Evolutionary conservation across 2,797 vertebrate genomes (phyloP), one percentile per base, ranked within the genome.

Genomic region (Macrochelys suwanniensis): DNA sequence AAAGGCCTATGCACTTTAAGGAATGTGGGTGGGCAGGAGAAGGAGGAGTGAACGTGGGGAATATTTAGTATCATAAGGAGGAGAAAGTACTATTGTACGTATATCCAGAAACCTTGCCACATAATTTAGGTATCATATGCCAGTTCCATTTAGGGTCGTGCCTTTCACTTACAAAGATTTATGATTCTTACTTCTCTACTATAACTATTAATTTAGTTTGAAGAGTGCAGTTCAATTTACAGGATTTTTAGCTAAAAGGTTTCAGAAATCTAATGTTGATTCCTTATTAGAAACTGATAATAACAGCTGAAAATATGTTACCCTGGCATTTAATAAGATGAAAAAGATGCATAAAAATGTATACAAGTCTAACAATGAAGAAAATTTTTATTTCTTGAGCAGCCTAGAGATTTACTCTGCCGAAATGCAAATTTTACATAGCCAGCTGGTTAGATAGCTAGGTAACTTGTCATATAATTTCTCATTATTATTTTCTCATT

Each of bases 191-290:
- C 87, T 90, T 13, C 85, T 7, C 10, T 88, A 4, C 7, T 88
- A 82, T n/a, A 68, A 37, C 3, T 83, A 92, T 92, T 59, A 90
- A 78, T 91, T 84, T 49, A 49, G 61, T 88, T 90, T 91, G 11
- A 85, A 78, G 10, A 53, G 1, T 80, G 7, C n/a, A 1, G 5
- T 54, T 94, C 82, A 74, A 54, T n/a, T 7, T 87, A 26, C 8
- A 54, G 3, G 10, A 16, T 51, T 57, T 80, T 25, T 84, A 25
- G 7, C 28, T 45, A 81, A 37, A 82, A 91, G 2, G 2, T 78
- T 87, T 95, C 49, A 83, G 76, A 90, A 90, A 1, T 82, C 59
- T 89, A 91, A 76, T 51, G 11, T 89, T 15, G 19, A 65, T 56
- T 82, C 68, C 0, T 11, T 94, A 87, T 88, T 94, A 61, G 16